Percentiles rank a stretch among this genome's conserved stretches.
Conservation (phyloP, 2,888 invertebrate species). For the Cataglyphis livida region DNA sequence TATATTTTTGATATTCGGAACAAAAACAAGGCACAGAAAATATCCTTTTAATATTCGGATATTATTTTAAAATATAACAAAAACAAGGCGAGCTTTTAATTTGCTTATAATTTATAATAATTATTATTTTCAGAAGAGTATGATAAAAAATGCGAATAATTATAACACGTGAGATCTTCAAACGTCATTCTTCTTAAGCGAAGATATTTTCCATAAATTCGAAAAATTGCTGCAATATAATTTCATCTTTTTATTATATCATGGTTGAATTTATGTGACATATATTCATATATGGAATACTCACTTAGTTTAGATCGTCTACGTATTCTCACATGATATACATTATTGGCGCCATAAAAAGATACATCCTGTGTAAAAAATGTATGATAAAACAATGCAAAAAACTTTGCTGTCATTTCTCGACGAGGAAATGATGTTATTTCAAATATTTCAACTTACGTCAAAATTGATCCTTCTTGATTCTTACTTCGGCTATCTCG, state of each 20-base stretch:
- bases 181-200: background rate
- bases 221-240: background rate
- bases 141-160: background rate
- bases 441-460: background rate
- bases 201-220: background rate
- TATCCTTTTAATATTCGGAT: background rate
- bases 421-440: background rate
- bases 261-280: background rate
- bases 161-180: background rate
- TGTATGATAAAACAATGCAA: background rate
- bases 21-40: background rate
- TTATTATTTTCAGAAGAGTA: background rate
- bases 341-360: background rate
- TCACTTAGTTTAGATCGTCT: slow-evolving; percentile 6
- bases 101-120: background rate
- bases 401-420: background rate
- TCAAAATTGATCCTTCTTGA: background rate
- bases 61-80: slow-evolving; percentile 1
- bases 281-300: background rate
- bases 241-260: background rate
- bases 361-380: background rate
- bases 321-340: background rate
- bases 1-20: background rate
- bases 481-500: background rate
- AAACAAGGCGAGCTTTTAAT: background rate